A percentile compares a stretch with the other conserved stretches of the same genome.
Conservation (phyloP, 1,140 invertebrate genomes). For the Aphis gossypii region DNA sequence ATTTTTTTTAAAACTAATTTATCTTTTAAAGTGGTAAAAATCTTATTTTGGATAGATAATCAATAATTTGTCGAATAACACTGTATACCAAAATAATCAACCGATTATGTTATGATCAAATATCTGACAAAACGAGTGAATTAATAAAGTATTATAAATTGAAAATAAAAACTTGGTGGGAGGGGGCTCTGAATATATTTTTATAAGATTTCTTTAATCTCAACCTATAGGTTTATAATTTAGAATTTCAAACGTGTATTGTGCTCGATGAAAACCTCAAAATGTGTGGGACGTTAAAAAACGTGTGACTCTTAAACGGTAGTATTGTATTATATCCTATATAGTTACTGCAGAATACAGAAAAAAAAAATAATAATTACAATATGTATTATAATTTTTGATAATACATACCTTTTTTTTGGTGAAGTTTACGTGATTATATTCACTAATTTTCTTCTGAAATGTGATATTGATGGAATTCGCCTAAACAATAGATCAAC, state of each 20-base stretch:
- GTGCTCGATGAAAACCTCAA: no score
- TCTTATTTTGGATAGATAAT: not conserved
- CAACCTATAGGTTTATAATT: no score
- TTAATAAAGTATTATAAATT: no score
- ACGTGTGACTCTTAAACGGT: no score
- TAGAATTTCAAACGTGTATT: no score
- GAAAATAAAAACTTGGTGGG: no score
- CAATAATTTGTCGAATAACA: not conserved
- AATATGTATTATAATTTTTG: not conserved
- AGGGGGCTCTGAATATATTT: no score
- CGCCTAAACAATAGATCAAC: constrained; percentile 1
- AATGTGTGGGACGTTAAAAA: no score
- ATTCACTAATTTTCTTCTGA: constrained; percentile 43
- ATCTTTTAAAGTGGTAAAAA: not conserved
- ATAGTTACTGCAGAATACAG: not conserved
- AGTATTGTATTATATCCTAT: no score
- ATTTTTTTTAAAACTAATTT: not conserved
- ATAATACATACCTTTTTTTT: constrained; percentile 39
- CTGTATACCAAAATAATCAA: not conserved
- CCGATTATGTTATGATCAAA: no score
- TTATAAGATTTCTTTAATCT: no score
- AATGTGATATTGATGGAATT: constrained; percentile 7
- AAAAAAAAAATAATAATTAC: not conserved
- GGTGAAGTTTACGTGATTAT: not conserved
- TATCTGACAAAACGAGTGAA: no score